Base-by-base conservation (phyloP, 2,113 vertebrate genomes). In the Chaetops frenatus region DNA sequence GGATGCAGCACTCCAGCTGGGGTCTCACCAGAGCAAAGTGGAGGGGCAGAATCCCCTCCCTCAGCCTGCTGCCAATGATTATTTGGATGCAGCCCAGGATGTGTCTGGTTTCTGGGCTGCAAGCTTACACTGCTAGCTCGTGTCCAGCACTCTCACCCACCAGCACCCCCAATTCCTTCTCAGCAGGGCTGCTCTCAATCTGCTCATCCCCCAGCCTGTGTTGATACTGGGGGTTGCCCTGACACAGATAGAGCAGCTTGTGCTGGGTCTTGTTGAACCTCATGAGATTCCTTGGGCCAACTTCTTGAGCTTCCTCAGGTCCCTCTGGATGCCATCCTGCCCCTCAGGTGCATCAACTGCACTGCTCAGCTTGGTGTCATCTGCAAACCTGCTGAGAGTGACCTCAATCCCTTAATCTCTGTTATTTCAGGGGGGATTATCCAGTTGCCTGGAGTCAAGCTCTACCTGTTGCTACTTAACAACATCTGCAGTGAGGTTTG, bases 181-280 rank as follows among this genome's bases (percentile, higher is more conserved):
- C 15, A 19, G 50, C 10, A 38, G 11, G 60, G 23, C 38, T 67
- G 20, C 15, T 53, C 36, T 89, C 0, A 0, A n/a, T 47, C n/a
- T 60, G 7, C 10, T 60, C 45, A 45, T 40, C 20, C 16, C 17
- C 11, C 33, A 51, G 44, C 15, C 60, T 24, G 18, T 45, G 16
- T 10, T 33, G 60, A 17, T 38, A 53, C 9, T 0, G 0, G 24
- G 16, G 11, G 7, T 10, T 45, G 38, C 11, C 16, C 9, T 0
- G 0, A 7, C 24, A 24, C 28, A n/a, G 24, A 8, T 10, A 44
- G 18, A 53, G n/a, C 45, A n/a, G 4, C 28, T 45, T 64, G 27
- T 6, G 11, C 25, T 27, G 22, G 8, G 7, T 57, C 57, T 31
- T 36, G 25, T 72, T 57, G 42, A 57, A 71, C 22, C 16, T 42